Evolutionary conservation across 2,113 vertebrate genomes (phyloP).

Genomic region (Oreochromis niloticus): DNA sequence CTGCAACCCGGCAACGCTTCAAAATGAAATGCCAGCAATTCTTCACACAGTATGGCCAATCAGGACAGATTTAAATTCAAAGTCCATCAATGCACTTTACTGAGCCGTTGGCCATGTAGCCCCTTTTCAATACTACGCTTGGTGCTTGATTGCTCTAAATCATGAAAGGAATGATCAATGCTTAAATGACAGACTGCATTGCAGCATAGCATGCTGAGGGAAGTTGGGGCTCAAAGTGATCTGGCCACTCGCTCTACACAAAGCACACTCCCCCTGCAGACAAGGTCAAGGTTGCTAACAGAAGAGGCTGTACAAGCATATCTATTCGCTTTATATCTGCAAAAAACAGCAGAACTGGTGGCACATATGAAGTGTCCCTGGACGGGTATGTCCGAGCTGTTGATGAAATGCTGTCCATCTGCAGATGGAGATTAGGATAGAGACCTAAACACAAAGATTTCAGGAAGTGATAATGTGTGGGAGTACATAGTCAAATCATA

Average conservation of each 20-base stretch:
- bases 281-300: constrained; percentile 55
- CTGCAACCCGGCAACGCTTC: background rate
- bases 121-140: background rate
- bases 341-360: background rate
- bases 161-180: constrained; percentile 50
- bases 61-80: constrained; percentile 20
- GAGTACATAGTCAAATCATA: background rate
- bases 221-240: constrained; percentile 1
- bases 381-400: background rate
- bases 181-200: constrained; percentile 16
- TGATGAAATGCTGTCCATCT: background rate
- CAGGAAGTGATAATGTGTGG: background rate
- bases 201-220: background rate
- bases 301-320: constrained; percentile 15
- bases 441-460: background rate
- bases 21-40: constrained; percentile 17
- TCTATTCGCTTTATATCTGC: constrained; percentile 32
- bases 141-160: constrained; percentile 56
- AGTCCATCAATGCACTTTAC: background rate
- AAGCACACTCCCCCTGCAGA: background rate
- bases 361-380: background rate
- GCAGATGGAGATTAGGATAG: background rate
- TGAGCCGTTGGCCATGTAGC: background rate
- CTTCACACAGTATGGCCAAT: background rate
- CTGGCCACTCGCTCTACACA: background rate